These are phyloP conservation scores for Ornithorhynchus anatinus DNA, from an alignment of 2,113 vertebrate species.

Conservation along the genomic window DNA sequence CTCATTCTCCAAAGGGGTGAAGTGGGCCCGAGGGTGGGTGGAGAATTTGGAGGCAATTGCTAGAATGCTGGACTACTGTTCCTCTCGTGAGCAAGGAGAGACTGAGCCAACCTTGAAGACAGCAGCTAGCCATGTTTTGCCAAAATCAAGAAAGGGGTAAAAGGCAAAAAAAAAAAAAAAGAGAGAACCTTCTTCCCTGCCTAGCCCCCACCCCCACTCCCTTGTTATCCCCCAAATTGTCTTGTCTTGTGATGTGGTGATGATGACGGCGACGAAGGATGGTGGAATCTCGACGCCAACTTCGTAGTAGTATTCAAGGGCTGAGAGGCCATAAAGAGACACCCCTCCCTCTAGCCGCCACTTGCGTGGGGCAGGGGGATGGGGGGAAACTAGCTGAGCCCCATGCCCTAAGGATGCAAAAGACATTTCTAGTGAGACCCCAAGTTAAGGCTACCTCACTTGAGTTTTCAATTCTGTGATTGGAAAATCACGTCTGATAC, in stretches of 20 bases:
- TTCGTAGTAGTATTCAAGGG: conserved; percentile 49
- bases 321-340: conserved; percentile 61
- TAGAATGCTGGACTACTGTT: background rate
- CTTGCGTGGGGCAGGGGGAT: conserved; percentile 8
- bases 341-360: conserved; percentile 7
- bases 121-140: no score
- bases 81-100: background rate
- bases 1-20: conserved; percentile 54
- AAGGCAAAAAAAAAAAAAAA: background rate
- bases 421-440: conserved; percentile 92
- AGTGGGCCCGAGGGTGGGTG: background rate
- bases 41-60: background rate
- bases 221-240: conserved; percentile 9
- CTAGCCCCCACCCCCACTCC: background rate
- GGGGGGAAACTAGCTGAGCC: background rate
- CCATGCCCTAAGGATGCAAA: conserved; percentile 66
- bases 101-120: no score
- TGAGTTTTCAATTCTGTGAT: conserved; percentile 86
- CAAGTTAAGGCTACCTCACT: conserved; percentile 97
- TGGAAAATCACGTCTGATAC: conserved; percentile 98
- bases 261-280: conserved; percentile 25
- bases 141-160: background rate
- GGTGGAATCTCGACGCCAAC: background rate
- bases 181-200: no score
- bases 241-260: conserved; percentile 65